Base-by-base conservation (phyloP, 2,888 invertebrate species). In the Blera fallax region DNA sequence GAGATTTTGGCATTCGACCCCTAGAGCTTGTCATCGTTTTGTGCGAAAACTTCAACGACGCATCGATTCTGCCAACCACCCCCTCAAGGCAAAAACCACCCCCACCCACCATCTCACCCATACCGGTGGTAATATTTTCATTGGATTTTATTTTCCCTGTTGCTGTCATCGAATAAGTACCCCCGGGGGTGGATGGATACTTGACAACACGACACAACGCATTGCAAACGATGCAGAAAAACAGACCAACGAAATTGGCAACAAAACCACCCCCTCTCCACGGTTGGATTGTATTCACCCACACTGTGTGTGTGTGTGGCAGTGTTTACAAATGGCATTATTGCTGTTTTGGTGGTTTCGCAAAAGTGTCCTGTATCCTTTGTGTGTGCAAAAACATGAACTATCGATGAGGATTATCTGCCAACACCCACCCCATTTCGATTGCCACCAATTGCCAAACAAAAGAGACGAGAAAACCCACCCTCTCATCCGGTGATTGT, bases 351-450 rank as follows among this genome's bases (percentile, higher is more conserved):
- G 80, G 81, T 81, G 85, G 85, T 65, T 72, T 64, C 45, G 65
- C 4, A 65, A 65, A 79, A 79, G 83, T 84, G 72, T 83, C 83
- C 72, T 50, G 62, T 50, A 74, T 69, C 60, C 76, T 29, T n/a
- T 37, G 40, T 40, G 43, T 43, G 60, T 32, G 56, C 64, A 78
- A 78, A 83, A 84, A 85, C 81, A 77, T 85, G 85, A 85, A 85
- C 85, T 85, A 85, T 85, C 85, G 81, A 85, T 62, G 81, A 76
- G 81, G 85, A 81, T 85, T 85, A 85, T 85, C 81, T 69, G 67
- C 74, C 84, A 64, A 70, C 80, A 67, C 79, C 65, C 79, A 69
- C 79, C 69, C 79, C 79, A 79, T 54, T 45, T n/a, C 24, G 54
- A 50, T n/a, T 50, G 58, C 16, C 81, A 58, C 56, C 72, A 78